phyloP scores from a whole-genome alignment of 1,140 invertebrate species.

The Globodera rostochiensis region DNA sequence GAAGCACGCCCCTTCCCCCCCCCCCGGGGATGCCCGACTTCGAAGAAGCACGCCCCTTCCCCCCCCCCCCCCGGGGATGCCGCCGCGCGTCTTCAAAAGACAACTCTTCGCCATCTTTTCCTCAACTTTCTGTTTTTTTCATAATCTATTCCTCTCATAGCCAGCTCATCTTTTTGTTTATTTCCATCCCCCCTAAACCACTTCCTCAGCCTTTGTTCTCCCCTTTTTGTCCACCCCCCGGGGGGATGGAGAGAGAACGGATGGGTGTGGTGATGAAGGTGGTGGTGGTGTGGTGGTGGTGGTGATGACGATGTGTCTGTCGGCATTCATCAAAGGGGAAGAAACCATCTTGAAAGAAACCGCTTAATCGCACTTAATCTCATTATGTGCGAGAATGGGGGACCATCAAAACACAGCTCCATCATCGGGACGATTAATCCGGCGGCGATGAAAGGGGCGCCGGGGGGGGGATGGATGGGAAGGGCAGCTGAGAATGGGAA shows the following conservation, averaged over 20 bases:
- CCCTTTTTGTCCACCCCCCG: background rate
- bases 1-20: too few relatives aligned
- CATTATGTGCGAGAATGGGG: constrained; percentile 8
- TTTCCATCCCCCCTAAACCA: background rate
- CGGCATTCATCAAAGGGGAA: background rate
- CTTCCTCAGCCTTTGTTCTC: background rate
- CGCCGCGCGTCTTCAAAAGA: too few relatives aligned
- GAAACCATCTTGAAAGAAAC: background rate
- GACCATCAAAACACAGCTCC: background rate
- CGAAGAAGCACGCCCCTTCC: too few relatives aligned
- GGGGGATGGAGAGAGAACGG: too few relatives aligned
- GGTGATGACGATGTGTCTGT: background rate
- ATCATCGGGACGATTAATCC: background rate
- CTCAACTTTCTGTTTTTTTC: too few relatives aligned
- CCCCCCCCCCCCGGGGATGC: too few relatives aligned
- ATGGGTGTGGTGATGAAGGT: background rate
- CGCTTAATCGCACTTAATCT: constrained; percentile 12
- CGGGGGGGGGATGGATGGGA: background rate
- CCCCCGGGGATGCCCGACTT: too few relatives aligned
- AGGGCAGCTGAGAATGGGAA: background rate
- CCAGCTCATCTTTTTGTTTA: background rate
- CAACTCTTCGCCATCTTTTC: too few relatives aligned
- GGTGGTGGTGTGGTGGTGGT: too few relatives aligned
- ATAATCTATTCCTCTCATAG: too few relatives aligned
- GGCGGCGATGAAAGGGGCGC: background rate